These are phyloP conservation scores for Elysia crispata DNA, from an alignment of 2,888 invertebrate genomes.

Conservation along the genomic window DNA sequence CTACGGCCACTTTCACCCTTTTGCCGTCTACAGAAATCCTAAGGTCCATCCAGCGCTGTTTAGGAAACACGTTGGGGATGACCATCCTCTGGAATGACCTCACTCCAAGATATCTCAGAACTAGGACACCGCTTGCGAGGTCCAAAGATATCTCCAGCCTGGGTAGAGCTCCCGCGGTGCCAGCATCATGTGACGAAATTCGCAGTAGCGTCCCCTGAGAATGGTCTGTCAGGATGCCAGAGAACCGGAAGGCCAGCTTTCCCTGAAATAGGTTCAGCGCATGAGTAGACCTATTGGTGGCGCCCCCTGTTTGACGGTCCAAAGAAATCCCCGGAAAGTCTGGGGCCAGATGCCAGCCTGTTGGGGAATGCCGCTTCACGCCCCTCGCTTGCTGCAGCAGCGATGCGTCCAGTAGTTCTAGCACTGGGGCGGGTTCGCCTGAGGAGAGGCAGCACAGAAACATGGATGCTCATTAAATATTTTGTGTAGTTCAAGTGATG, in stretches of 20 bases:
- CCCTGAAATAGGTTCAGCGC: slow-evolving; percentile 57
- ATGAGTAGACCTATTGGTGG: slow-evolving; percentile 46
- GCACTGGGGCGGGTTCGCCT: slow-evolving; percentile 52
- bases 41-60: slow-evolving; percentile 57
- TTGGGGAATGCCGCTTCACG: slow-evolving; percentile 53
- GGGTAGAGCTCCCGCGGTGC: slow-evolving; percentile 59
- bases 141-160: slow-evolving; percentile 62
- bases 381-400: slow-evolving; percentile 46
- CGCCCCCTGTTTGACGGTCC: slow-evolving; percentile 27
- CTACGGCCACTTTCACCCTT: slow-evolving; percentile 57
- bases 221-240: slow-evolving; percentile 49
- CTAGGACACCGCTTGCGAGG: slow-evolving; percentile 57
- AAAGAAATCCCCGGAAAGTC: slow-evolving; percentile 57
- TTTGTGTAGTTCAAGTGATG: no score
- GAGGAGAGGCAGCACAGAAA: no score
- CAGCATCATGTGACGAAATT: slow-evolving; percentile 49
- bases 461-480: no score
- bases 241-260: slow-evolving; percentile 57
- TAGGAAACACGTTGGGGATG: slow-evolving; percentile 56
- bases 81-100: slow-evolving; percentile 65
- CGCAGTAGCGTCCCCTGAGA: slow-evolving; percentile 58
- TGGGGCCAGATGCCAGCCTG: slow-evolving; percentile 57
- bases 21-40: slow-evolving; percentile 58
- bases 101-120: slow-evolving; percentile 65
- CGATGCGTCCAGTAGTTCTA: slow-evolving; percentile 55